Evolutionary conservation across 64 coral and sea anemone genomes (phyloP).

Genomic region (Pocillopora damicornis): DNA sequence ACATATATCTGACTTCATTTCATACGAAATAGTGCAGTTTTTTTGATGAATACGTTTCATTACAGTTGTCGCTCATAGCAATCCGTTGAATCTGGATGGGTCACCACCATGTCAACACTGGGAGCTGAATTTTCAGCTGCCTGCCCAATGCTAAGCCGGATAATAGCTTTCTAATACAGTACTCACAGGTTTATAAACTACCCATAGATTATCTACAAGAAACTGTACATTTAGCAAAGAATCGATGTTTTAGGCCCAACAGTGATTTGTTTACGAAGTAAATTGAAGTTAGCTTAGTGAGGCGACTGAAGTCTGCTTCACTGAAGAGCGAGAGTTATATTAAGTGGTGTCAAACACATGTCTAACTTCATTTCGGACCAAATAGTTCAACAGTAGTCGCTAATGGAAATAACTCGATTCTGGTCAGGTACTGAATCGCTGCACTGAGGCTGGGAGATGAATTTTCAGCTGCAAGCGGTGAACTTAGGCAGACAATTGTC

Average conservation of each 20-base stretch:
- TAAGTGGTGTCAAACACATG: not conserved
- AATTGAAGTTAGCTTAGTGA: not conserved
- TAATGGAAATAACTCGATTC: not conserved
- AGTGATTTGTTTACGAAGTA: not conserved
- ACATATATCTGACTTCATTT: not conserved
- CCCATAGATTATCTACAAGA: too few species aligned
- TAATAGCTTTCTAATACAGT: too few species aligned
- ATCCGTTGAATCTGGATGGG: not conserved
- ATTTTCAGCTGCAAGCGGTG: too few species aligned
- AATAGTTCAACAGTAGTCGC: not conserved
- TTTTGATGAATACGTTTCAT: too few species aligned
- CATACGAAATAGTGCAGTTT: not conserved
- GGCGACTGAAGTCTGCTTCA: not conserved
- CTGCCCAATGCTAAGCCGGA: too few species aligned
- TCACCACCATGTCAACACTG: not conserved
- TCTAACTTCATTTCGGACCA: not conserved
- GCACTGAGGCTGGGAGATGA: not conserved
- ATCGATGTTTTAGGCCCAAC: not conserved
- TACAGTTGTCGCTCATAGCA: too few species aligned
- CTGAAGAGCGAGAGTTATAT: not conserved
- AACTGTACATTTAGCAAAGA: not conserved
- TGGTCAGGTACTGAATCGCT: not conserved
- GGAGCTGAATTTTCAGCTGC: too few species aligned
- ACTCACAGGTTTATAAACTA: too few species aligned
- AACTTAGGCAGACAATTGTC: too few species aligned